Base-by-base conservation (phyloP, 2,113 vertebrate species). In the Lichenostomus cassidix region DNA sequence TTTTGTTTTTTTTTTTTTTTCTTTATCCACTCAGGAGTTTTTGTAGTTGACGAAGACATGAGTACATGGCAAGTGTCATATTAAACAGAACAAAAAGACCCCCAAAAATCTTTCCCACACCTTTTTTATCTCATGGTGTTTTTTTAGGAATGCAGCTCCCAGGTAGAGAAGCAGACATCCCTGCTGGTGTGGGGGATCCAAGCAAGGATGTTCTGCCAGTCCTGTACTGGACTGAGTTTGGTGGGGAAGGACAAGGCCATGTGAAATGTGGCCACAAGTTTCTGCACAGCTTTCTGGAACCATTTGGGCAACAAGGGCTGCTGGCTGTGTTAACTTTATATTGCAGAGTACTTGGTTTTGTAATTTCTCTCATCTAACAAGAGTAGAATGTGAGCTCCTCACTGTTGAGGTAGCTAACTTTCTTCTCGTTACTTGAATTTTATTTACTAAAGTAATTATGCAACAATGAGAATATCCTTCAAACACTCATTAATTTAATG, bases 11-110 rank as follows among this genome's bases (percentile, higher is more conserved):
- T 25, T 35, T 41, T 46, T 29, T 25, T 35, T 41, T 46, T 28
- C 58, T 3, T 14, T 3, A 6, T 55, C 16, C 6, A 10, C 33
- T 76, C 6, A 12, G 3, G 29, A 65, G 17, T 35, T 79, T 71
- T 59, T 68, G 8, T 59, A 68, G 70, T 49, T 88, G 47, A 2
- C 19, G 23, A 68, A 84, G 70, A 80, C 10, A 35, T 27, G 44
- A 59, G 3, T 81, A 46, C 0, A 0, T 84, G 56, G 41, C 13
- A 35, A 71, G 7, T 0, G 1, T 53, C 25, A 21, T 15, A 7
- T n/a, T 12, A 35, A 56, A 70, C 18, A 63, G 42, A 42, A 56
- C 15, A 28, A 37, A 69, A 50, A 42, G 41, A 62, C 4, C 6
- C 39, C 29, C 4, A 28, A 33, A 42, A 27, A 27, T 7, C 47